Conservation (phyloP, 2,797 vertebrate species). For the Holocentrus rufus region DNA sequence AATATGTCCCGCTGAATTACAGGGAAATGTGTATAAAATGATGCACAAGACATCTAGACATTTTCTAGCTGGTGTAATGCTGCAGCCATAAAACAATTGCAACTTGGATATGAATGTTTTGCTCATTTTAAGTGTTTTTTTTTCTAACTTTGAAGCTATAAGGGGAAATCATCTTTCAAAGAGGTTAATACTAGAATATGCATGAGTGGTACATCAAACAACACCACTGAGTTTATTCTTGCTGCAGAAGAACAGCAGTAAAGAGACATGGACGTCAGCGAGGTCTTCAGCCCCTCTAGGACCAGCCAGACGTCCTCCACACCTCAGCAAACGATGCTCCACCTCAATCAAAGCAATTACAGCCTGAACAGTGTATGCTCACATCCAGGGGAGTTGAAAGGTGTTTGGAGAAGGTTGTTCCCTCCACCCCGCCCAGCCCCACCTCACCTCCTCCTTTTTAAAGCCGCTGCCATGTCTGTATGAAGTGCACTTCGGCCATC, state of each 20-base stretch:
- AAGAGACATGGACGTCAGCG: constrained; percentile 12
- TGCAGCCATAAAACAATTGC: too few species aligned
- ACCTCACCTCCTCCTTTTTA: constrained; percentile 67
- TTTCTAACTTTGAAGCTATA: too few species aligned
- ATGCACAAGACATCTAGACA: too few species aligned
- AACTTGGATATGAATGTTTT: too few species aligned
- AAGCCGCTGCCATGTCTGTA: constrained; percentile 71
- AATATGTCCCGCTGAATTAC: too few species aligned
- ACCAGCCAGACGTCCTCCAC: constrained; percentile 17
- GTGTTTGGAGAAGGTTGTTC: constrained; percentile 56
- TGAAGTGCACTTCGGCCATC: constrained; percentile 72
- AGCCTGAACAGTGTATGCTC: constrained; percentile 61
- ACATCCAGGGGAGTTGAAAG: constrained; percentile 65
- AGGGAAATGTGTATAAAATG: too few species aligned
- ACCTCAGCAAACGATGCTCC: constrained; percentile 19
- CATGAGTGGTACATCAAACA: not conserved
- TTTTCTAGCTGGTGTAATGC: too few species aligned
- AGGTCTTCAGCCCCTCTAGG: not conserved
- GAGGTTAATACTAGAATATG: too few species aligned
- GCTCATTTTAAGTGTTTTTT: too few species aligned
- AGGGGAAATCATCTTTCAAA: too few species aligned
- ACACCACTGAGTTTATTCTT: not conserved
- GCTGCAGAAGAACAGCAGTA: not conserved
- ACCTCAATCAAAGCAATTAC: constrained; percentile 35
- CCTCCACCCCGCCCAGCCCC: constrained; percentile 62